A percentile compares a stretch with the other conserved stretches of the same genome.
Evolutionary conservation across 2,888 invertebrate genomes (phyloP).

Genomic region (Thera obeliscata): DNA sequence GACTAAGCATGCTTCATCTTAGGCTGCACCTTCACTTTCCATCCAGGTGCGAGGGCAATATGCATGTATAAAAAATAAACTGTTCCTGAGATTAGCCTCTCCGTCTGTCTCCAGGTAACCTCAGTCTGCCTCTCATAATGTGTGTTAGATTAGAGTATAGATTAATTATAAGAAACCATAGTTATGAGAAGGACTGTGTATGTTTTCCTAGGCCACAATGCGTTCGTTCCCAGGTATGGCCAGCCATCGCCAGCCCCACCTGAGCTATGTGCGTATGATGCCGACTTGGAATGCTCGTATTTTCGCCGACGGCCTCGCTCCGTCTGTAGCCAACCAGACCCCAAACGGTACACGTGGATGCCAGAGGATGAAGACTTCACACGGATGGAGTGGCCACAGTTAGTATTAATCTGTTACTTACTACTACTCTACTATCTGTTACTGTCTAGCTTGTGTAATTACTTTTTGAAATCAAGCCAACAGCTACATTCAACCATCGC

Average conservation of each 20-base stretch:
- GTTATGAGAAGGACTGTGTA: constrained; percentile 36
- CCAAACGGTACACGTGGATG: constrained; percentile 91
- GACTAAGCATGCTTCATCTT: too few species aligned
- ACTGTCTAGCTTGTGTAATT: too few species aligned
- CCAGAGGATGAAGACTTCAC: constrained; percentile 90
- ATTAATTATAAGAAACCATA: constrained; percentile 13
- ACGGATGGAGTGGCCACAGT: constrained; percentile 89
- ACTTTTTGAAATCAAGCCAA: too few species aligned
- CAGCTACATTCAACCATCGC: too few species aligned
- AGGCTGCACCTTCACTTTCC: too few species aligned
- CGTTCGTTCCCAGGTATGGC: constrained; percentile 76
- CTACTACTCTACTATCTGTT: constrained; percentile 22
- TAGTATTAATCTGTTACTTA: constrained; percentile 43
- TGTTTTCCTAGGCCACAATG: constrained; percentile 31
- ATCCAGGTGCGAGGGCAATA: too few species aligned
- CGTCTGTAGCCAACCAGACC: constrained; percentile 89
- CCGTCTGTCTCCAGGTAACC: too few species aligned
- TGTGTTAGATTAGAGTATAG: background rate
- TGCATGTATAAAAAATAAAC: too few species aligned
- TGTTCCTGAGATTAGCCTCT: too few species aligned
- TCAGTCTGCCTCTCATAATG: too few species aligned
- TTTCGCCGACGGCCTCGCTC: constrained; percentile 91
- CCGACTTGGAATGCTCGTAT: constrained; percentile 91
- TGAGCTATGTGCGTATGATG: constrained; percentile 87
- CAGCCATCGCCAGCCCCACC: constrained; percentile 85